Evolutionary conservation across 2,113 vertebrate species (phyloP).

Genomic region (Balaenoptera acutorostrata): DNA sequence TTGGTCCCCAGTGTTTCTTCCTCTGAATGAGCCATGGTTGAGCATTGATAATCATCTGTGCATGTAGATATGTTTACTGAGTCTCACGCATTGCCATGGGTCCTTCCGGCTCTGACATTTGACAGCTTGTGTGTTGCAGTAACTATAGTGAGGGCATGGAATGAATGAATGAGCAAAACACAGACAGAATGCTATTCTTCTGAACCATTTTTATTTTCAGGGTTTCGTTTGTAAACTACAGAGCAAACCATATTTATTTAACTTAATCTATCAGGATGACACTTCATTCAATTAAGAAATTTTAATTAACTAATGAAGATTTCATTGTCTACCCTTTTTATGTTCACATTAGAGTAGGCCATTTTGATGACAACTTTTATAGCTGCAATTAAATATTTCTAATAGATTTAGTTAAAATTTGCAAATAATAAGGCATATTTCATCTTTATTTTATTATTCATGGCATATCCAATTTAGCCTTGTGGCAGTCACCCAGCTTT

Average conservation of each 20-base stretch:
- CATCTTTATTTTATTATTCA: conserved; percentile 56
- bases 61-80: not conserved
- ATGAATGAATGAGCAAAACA: not conserved
- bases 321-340: conserved; percentile 63
- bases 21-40: not conserved
- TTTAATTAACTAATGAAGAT: conserved; percentile 70
- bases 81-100: not conserved
- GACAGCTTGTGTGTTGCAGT: not conserved
- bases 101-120: not conserved
- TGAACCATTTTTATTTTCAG: not conserved
- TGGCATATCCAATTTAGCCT: conserved; percentile 41
- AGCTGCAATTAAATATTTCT: conserved; percentile 67
- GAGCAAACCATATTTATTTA: conserved; percentile 52
- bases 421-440: conserved; percentile 57
- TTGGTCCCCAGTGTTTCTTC: not conserved
- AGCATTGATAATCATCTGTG: too few relatives aligned
- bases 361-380: conserved; percentile 65
- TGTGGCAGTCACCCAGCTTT: not conserved
- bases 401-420: conserved; percentile 57
- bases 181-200: not conserved
- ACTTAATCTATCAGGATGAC: conserved; percentile 51
- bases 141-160: not conserved
- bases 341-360: conserved; percentile 43
- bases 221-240: conserved; percentile 18
- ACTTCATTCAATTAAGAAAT: conserved; percentile 72